Percentiles rank a stretch among this genome's conserved stretches.
Evolutionary conservation across 2,888 invertebrate species (phyloP).

Genomic region (Mythimna impura): DNA sequence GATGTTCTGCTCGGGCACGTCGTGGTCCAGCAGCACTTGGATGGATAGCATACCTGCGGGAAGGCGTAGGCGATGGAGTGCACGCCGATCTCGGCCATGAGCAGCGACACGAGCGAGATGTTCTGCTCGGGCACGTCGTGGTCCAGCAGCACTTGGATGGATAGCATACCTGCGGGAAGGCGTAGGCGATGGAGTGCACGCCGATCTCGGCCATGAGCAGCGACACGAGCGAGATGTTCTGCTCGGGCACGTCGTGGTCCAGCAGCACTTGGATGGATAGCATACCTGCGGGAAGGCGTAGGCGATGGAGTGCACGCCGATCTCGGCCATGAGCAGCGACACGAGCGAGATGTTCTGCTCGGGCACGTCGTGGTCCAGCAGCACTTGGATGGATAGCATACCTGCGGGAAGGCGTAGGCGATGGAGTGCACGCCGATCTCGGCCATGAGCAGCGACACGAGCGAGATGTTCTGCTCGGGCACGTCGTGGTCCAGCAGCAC

Average conservation of each 20-base stretch:
- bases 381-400: constrained; percentile 96
- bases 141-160: constrained; percentile 98
- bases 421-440: constrained; percentile 99
- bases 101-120: constrained; percentile 97
- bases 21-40: constrained; percentile 98
- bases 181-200: constrained; percentile 99
- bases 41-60: constrained; percentile 97
- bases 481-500: constrained; percentile 99
- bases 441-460: constrained; percentile 98
- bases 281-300: constrained; percentile 98
- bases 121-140: constrained; percentile 99
- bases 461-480: constrained; percentile 97
- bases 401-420: constrained; percentile 99
- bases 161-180: constrained; percentile 97
- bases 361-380: constrained; percentile 99
- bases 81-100: constrained; percentile 99
- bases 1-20: constrained; percentile 98
- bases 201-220: constrained; percentile 99
- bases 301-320: constrained; percentile 99
- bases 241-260: constrained; percentile 99
- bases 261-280: constrained; percentile 98
- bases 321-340: constrained; percentile 98
- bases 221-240: constrained; percentile 97
- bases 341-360: constrained; percentile 98
- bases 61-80: constrained; percentile 99